Evolutionary conservation across 2,797 vertebrate species (phyloP).

Genomic region (Helarctos malayanus): DNA sequence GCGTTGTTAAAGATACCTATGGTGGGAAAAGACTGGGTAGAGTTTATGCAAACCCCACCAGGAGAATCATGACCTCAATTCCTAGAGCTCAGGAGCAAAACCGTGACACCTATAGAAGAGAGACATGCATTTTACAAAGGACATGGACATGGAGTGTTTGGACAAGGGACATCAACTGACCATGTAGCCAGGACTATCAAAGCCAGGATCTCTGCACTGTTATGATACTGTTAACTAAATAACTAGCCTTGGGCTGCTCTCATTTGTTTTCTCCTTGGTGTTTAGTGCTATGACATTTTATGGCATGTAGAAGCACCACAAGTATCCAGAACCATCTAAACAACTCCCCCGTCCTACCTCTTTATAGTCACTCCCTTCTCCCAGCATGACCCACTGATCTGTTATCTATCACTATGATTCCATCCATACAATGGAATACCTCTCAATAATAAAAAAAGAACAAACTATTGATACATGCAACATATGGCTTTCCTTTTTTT

Average conservation of each 20-base stretch:
- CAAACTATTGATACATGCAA: not conserved
- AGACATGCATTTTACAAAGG: too few relatives aligned
- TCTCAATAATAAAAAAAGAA: not conserved
- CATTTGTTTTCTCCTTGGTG: not conserved
- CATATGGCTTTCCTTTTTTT: not conserved
- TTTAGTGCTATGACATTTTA: not conserved
- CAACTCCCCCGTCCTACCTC: too few relatives aligned
- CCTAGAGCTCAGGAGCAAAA: not conserved
- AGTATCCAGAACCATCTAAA: not conserved
- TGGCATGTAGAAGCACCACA: not conserved
- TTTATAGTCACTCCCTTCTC: not conserved
- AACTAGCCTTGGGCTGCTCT: not conserved
- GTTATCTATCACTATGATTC: not conserved
- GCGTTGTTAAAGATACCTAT: not conserved
- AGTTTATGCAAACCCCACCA: not conserved
- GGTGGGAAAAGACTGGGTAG: not conserved
- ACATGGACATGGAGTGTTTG: too few relatives aligned
- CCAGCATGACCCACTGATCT: not conserved
- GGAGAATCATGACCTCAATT: not conserved
- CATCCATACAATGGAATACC: not conserved
- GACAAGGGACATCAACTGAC: not conserved
- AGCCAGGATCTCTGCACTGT: not conserved
- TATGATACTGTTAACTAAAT: not conserved
- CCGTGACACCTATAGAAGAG: not conserved
- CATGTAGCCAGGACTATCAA: not conserved